A percentile compares a stretch with the other conserved stretches of the same genome.
Evolutionary conservation across 2,797 vertebrate genomes (phyloP).

Genomic region (Notoglanidium macrostoma): DNA sequence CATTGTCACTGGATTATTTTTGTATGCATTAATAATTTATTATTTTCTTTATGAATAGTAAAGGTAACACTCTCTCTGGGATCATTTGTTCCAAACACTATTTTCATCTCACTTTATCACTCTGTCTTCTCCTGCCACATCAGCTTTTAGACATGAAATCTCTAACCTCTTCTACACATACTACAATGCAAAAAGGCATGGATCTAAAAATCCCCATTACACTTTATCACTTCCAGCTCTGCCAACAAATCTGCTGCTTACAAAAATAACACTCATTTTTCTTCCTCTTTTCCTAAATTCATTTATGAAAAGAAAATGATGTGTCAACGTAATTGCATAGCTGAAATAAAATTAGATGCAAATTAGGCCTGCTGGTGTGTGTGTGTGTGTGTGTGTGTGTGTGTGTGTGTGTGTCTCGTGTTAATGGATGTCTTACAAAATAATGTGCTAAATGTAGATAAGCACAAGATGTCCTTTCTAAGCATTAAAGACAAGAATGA

Average conservation of each 20-base stretch:
- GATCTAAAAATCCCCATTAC: slow-evolving; percentile 29
- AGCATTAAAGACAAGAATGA: slow-evolving; percentile 25
- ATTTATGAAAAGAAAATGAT: slow-evolving; percentile 71
- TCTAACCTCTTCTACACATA: background rate
- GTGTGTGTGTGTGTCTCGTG: slow-evolving; percentile 48
- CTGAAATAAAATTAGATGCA: slow-evolving; percentile 72
- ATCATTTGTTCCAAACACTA: background rate
- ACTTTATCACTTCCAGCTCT: slow-evolving; percentile 38
- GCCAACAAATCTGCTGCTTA: slow-evolving; percentile 33
- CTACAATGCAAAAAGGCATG: slow-evolving; percentile 1
- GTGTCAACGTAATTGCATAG: slow-evolving; percentile 71
- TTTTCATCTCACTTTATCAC: background rate
- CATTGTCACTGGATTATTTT: background rate
- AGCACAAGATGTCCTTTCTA: slow-evolving; percentile 55
- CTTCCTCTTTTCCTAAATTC: slow-evolving; percentile 62
- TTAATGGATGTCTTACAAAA: slow-evolving; percentile 60
- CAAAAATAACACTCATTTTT: slow-evolving; percentile 38
- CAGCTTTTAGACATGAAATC: background rate
- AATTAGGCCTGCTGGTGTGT: slow-evolving; percentile 63
- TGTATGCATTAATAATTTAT: background rate
- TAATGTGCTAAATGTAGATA: slow-evolving; percentile 69
- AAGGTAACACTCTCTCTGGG: background rate
- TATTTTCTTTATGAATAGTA: background rate
- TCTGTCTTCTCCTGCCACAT: background rate
- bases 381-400: slow-evolving; percentile 1